These are phyloP conservation scores for Coleophora deauratella DNA, from an alignment of 2,888 invertebrate genomes.

Conservation along the genomic window DNA sequence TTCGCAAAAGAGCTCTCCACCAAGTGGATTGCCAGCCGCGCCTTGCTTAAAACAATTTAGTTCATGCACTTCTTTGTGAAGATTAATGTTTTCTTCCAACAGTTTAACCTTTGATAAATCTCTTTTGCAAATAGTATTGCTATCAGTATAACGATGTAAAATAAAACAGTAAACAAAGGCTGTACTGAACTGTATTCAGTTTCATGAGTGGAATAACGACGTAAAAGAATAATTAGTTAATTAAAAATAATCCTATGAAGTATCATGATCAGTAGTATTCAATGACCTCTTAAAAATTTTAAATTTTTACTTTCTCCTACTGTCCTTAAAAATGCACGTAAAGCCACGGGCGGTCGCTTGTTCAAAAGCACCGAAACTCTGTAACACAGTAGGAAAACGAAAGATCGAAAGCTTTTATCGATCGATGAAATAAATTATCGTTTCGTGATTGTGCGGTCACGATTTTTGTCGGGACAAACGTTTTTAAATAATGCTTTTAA, in stretches of 20 bases:
- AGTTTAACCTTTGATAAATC: conserved; percentile 50
- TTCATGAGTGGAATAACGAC: no score
- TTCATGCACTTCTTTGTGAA: conserved; percentile 32
- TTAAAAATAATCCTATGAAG: no score
- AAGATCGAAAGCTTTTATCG: conserved; percentile 24
- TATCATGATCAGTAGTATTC: no score
- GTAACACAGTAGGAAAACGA: conserved; percentile 15
- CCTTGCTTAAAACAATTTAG: conserved; percentile 48
- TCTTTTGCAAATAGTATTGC: conserved; percentile 25
- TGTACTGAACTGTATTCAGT: no score
- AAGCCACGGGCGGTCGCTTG: not conserved
- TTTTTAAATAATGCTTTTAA: conserved; percentile 11
- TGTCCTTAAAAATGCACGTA: not conserved
- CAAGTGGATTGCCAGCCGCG: conserved; percentile 47
- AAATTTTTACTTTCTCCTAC: not conserved
- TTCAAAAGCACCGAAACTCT: conserved; percentile 1
- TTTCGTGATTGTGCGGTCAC: conserved; percentile 44
- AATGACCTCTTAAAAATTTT: no score
- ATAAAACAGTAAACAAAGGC: no score
- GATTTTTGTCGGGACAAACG: conserved; percentile 28
- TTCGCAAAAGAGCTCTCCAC: conserved; percentile 30
- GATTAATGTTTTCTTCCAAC: conserved; percentile 42
- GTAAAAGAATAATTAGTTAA: no score
- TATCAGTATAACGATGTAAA: conserved; percentile 14
- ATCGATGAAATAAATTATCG: conserved; percentile 40